Conservation (phyloP, 1,140 invertebrate genomes). For the Brachionus angularis region DNA sequence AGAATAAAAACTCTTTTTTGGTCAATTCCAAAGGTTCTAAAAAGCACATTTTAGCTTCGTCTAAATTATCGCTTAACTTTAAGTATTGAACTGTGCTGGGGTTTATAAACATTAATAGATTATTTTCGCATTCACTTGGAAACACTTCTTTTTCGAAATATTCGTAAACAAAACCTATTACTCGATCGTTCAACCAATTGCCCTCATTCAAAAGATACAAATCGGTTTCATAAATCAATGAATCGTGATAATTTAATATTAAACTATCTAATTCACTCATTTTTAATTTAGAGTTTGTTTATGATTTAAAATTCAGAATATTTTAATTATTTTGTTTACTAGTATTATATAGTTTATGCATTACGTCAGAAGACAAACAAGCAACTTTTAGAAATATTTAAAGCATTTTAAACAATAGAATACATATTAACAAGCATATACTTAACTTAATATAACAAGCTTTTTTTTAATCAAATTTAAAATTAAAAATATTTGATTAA, state of each 20-base stretch:
- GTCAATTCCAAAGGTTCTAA: slow-evolving; percentile 8
- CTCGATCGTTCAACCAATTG: slow-evolving; percentile 24
- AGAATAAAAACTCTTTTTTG: slow-evolving; percentile 5
- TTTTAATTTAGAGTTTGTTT: neutral
- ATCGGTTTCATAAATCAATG: slow-evolving; percentile 14
- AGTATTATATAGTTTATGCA: too few species aligned
- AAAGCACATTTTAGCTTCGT: slow-evolving; percentile 15
- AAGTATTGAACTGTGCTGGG: slow-evolving; percentile 28
- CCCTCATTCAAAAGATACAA: slow-evolving; percentile 2
- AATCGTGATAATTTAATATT: slow-evolving; percentile 13
- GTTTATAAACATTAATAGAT: neutral
- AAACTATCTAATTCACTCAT: neutral
- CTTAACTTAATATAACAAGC: neutral
- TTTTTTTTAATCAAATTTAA: neutral
- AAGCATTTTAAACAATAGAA: neutral
- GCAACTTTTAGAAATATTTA: too few species aligned
- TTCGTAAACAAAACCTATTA: slow-evolving; percentile 16
- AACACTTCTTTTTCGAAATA: slow-evolving; percentile 30
- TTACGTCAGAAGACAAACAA: too few species aligned
- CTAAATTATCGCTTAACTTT: slow-evolving; percentile 14
- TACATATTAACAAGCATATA: neutral
- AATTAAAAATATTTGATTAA: slow-evolving; percentile 1
- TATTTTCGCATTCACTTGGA: neutral
- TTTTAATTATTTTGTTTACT: too few species aligned
- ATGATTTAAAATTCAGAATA: neutral